phyloP scores from a whole-genome alignment of 2,113 vertebrate species.

The Pangasianodon gigas region DNA sequence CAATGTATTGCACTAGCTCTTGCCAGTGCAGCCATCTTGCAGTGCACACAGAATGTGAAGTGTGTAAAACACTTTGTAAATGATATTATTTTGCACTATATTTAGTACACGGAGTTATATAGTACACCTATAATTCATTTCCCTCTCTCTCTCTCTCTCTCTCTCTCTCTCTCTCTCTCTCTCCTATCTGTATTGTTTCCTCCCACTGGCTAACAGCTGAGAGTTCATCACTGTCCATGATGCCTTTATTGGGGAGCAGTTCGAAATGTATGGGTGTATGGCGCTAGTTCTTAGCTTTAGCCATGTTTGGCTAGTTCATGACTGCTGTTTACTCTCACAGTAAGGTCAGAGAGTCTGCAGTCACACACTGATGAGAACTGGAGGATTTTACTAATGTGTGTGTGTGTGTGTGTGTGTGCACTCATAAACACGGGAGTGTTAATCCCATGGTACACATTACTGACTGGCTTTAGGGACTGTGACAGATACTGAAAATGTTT shows the following conservation, averaged over 20 bases:
- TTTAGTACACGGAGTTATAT: neutral
- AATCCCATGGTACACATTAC: constrained; percentile 39
- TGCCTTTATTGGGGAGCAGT: constrained; percentile 23
- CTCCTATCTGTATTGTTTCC: neutral
- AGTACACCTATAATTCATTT: neutral
- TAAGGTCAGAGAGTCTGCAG: neutral
- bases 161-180: neutral
- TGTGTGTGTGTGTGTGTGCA: neutral
- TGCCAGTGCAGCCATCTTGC: neutral
- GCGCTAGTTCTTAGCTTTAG: constrained; percentile 22
- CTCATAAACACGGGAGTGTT: constrained; percentile 51
- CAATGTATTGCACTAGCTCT: neutral
- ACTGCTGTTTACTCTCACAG: constrained; percentile 32
- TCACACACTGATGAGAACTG: constrained; percentile 13
- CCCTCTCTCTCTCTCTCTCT: neutral
- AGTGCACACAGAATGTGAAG: neutral
- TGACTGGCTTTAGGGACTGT: constrained; percentile 18
- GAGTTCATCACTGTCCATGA: neutral
- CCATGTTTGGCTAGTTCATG: constrained; percentile 28
- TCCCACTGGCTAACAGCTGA: neutral
- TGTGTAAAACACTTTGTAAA: neutral
- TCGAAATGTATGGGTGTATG: neutral
- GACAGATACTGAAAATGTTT: constrained; percentile 49
- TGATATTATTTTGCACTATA: neutral
- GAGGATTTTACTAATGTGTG: constrained; percentile 10